Conservation (phyloP, 2,113 vertebrate genomes). For the Trinectes maculatus region DNA sequence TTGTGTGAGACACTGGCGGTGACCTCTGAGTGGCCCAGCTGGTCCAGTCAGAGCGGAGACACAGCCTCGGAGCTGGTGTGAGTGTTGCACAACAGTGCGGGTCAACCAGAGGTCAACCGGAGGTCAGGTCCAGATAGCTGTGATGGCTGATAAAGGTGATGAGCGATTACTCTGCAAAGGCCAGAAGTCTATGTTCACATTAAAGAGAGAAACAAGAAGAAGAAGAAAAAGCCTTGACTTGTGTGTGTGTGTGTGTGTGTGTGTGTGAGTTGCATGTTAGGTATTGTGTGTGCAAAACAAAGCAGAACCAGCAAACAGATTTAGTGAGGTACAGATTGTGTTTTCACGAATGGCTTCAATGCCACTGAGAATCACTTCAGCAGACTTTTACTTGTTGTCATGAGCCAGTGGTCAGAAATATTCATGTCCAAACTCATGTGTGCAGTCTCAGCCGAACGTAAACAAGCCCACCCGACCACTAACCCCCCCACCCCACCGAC, state of each 20-base stretch:
- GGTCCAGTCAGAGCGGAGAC: conserved; percentile 58
- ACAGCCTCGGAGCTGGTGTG: conserved; percentile 59
- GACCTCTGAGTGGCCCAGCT: conserved; percentile 47
- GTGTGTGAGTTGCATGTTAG: neutral
- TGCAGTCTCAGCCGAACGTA: too few relatives aligned
- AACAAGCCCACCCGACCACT: too few relatives aligned
- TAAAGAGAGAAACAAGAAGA: too few relatives aligned
- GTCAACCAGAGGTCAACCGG: conserved; percentile 72
- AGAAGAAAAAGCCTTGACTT: too few relatives aligned
- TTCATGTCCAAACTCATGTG: too few relatives aligned
- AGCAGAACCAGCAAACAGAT: neutral
- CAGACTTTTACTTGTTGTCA: too few relatives aligned
- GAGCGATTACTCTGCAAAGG: conserved; percentile 37
- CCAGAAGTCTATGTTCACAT: too few relatives aligned
- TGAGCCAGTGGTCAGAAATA: too few relatives aligned
- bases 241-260: neutral
- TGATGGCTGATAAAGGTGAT: conserved; percentile 53
- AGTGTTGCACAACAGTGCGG: conserved; percentile 70
- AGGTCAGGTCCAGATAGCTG: conserved; percentile 63
- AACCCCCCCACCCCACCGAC: neutral
- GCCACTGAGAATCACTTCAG: too few relatives aligned
- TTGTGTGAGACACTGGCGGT: conserved; percentile 37
- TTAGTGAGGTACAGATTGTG: neutral
- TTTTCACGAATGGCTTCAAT: neutral
- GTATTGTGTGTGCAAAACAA: conserved; percentile 22